Evolutionary conservation across 2,797 vertebrate species (phyloP), one percentile per base, ranked within the genome.

Genomic region (Buceros bicornis): DNA sequence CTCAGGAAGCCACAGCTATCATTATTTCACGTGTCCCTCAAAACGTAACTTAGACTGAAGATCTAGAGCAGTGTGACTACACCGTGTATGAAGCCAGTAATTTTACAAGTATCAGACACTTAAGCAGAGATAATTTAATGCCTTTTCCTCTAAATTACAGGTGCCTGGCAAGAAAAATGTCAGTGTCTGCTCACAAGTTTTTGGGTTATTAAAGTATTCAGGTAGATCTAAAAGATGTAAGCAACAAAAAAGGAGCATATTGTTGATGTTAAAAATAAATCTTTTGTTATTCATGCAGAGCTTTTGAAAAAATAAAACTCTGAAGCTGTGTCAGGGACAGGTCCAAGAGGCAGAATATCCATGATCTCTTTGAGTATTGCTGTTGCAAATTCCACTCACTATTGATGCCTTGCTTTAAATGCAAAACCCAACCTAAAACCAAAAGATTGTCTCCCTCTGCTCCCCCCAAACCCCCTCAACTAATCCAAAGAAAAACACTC

Each of bases 81-180:
- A 25, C 11, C 54, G 61, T 42, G 61, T 53, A 77, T 14, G 22
- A 87, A 87, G 70, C 16, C 64, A 87, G 56, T 74, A 92, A 89
- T 91, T 92, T 70, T 82, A 15, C 28, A 70, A 82, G 13, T 57
- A 67, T 53, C 33, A 77, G 40, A 81, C n/a, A 60, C 56, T 81
- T 71, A 26, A 82, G 61, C 20, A 45, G 69, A 74, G 17, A n/a
- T 18, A 74, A 88, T 87, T 82, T 28, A 40, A 13, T 56, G 15
- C 17, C 15, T 92, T 92, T 87, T 84, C 35, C 56, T 78, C 67
- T 92, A 73, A 89, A 92, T 51, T 82, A 58, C n/a, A 66, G 69
- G 85, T 80, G 25, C 12, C 15, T 45, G 35, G 11, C 9, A 85
- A 53, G 43, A 77, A 76, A 64, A 58, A 80, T 29, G 14, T 64